A percentile compares a stretch with the other conserved stretches of the same genome.
Evolutionary conservation across 1,140 invertebrate genomes (phyloP).

Genomic region (Aphidius ervi): DNA sequence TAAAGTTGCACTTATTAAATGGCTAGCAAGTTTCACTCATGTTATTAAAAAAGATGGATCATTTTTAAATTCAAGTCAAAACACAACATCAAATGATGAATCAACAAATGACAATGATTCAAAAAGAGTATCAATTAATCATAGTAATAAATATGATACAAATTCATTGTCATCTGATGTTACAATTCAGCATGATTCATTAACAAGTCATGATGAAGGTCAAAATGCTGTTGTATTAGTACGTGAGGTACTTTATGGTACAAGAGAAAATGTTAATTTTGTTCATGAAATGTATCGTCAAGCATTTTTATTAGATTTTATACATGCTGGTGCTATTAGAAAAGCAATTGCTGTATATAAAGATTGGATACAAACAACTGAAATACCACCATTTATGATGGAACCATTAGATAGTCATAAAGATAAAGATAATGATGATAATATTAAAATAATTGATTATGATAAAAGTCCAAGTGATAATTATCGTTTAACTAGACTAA

Average conservation of each 20-base stretch:
- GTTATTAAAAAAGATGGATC: constrained; percentile 61
- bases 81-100: constrained; percentile 44
- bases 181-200: constrained; percentile 35
- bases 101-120: constrained; percentile 42
- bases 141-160: constrained; percentile 34
- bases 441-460: neutral
- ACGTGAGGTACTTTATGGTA: constrained; percentile 82
- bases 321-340: constrained; percentile 79
- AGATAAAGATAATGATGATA: constrained; percentile 37
- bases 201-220: constrained; percentile 37
- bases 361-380: constrained; percentile 92
- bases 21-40: constrained; percentile 82
- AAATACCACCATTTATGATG: constrained; percentile 81
- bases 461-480: constrained; percentile 53
- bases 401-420: constrained; percentile 68
- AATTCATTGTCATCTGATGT: constrained; percentile 43
- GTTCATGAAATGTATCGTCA: constrained; percentile 92
- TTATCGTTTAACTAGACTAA: constrained; percentile 60
- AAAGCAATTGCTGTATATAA: constrained; percentile 92
- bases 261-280: constrained; percentile 90
- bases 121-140: constrained; percentile 45
- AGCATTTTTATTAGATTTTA: constrained; percentile 86
- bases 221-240: constrained; percentile 60
- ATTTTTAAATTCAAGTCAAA: constrained; percentile 41
- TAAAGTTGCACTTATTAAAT: constrained; percentile 82